Evolutionary conservation across 2,797 vertebrate species (phyloP).

Genomic region (Dermochelys coriacea): DNA sequence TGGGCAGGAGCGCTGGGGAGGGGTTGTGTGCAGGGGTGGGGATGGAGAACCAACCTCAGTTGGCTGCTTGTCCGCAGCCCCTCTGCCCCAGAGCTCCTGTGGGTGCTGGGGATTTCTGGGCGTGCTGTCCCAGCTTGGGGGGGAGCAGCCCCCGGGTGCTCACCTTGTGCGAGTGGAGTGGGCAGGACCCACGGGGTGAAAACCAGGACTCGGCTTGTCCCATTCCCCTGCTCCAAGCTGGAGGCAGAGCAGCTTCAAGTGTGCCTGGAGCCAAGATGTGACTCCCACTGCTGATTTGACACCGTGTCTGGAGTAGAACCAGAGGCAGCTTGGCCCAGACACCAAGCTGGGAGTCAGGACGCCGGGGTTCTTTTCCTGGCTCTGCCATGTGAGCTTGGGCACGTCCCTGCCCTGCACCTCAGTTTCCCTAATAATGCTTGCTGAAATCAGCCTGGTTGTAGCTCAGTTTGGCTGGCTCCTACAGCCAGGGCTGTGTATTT

Average conservation of each 20-base stretch:
- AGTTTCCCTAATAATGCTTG: not conserved
- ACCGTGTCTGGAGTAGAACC: not conserved
- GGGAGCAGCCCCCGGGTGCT: not conserved
- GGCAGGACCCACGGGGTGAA: not conserved
- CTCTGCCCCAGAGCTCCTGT: not conserved
- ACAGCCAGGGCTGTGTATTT: too few relatives aligned
- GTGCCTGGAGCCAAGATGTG: not conserved
- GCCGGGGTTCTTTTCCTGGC: not conserved
- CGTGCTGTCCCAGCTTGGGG: rapidly evolving
- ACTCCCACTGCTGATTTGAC: not conserved
- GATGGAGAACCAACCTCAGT: not conserved
- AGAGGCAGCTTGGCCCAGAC: not conserved
- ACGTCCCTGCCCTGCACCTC: not conserved
- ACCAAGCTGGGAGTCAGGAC: not conserved
- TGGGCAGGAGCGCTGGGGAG: too few relatives aligned
- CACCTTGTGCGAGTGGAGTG: too few relatives aligned
- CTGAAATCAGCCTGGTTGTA: too few relatives aligned
- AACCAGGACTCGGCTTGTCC: not conserved
- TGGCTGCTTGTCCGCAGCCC: too few relatives aligned
- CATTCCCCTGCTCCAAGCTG: not conserved
- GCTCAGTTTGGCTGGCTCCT: too few relatives aligned
- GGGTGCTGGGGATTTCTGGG: not conserved
- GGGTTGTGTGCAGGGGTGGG: too few relatives aligned
- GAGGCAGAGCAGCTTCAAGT: not conserved
- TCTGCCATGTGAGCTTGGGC: not conserved